Conservation (phyloP, 2,113 vertebrate species). For the Artemisiospiza belli region DNA sequence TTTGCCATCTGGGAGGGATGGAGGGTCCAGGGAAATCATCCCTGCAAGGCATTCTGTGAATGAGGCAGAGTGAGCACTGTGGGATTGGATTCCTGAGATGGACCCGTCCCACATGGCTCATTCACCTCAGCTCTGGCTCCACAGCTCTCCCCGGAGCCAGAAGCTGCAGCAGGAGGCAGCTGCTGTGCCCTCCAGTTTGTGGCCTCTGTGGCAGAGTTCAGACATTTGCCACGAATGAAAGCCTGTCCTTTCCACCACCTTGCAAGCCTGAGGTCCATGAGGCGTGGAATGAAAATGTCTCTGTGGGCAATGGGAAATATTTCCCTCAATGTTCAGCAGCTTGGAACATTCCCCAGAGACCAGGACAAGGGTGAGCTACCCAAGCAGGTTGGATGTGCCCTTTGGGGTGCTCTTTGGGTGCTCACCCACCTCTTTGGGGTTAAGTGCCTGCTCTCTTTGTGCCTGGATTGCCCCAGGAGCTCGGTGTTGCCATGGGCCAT, state of each 20-base stretch:
- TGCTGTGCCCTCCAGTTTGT: neutral
- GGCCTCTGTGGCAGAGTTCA: neutral
- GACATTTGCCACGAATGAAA: neutral
- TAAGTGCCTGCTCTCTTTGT: neutral
- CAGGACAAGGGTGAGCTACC: neutral
- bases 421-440: neutral
- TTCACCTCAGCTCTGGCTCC: neutral
- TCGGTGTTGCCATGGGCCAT: rapidly evolving
- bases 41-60: rapidly evolving
- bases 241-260: neutral
- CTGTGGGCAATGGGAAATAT: neutral
- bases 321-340: neutral
- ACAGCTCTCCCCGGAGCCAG: neutral
- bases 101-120: rapidly evolving
- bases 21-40: neutral
- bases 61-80: neutral
- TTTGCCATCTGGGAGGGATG: neutral
- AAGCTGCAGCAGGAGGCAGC: neutral
- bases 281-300: neutral
- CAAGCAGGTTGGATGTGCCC: neutral
- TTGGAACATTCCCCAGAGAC: neutral
- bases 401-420: neutral
- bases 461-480: neutral
- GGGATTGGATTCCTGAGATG: rapidly evolving
- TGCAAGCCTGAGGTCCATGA: neutral